Percentiles rank a stretch among this genome's conserved stretches.
Evolutionary conservation across 2,797 vertebrate species (phyloP).

Genomic region (Manis javanica): DNA sequence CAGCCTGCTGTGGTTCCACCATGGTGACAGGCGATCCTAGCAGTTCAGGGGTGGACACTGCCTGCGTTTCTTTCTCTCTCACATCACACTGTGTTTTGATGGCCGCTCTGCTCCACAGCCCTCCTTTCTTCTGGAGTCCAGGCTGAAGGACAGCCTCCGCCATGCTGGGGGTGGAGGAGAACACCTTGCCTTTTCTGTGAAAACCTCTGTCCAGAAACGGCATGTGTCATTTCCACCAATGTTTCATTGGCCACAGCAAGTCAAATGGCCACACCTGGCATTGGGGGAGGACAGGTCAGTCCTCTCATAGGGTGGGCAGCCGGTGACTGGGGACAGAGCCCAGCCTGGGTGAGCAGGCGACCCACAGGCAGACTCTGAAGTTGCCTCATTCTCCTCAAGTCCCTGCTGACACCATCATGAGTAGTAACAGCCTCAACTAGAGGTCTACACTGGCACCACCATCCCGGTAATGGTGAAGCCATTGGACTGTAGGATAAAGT

Average conservation of each 20-base stretch:
- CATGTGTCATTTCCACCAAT: fast-evolving
- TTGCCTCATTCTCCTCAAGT: background rate
- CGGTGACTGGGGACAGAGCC: fast-evolving
- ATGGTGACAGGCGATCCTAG: background rate
- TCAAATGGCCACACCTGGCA: background rate
- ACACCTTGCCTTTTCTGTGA: fast-evolving
- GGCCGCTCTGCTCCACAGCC: background rate
- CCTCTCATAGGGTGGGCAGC: background rate
- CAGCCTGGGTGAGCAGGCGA: background rate
- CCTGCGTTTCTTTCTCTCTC: background rate
- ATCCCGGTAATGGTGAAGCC: too few relatives aligned
- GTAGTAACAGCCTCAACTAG: fast-evolving
- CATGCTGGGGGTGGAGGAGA: background rate
- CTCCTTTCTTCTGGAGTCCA: background rate
- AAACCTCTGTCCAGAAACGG: background rate
- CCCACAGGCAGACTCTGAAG: background rate
- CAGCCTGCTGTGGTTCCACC: background rate
- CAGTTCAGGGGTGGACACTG: fast-evolving
- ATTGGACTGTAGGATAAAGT: fast-evolving
- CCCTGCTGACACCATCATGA: fast-evolving
- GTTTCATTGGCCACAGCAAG: background rate
- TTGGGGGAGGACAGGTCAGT: background rate
- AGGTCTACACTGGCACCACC: background rate
- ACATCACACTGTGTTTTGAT: too few relatives aligned
- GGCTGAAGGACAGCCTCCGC: background rate